Conservation (phyloP, 2,113 vertebrate species). For the Archilochus colubris region DNA sequence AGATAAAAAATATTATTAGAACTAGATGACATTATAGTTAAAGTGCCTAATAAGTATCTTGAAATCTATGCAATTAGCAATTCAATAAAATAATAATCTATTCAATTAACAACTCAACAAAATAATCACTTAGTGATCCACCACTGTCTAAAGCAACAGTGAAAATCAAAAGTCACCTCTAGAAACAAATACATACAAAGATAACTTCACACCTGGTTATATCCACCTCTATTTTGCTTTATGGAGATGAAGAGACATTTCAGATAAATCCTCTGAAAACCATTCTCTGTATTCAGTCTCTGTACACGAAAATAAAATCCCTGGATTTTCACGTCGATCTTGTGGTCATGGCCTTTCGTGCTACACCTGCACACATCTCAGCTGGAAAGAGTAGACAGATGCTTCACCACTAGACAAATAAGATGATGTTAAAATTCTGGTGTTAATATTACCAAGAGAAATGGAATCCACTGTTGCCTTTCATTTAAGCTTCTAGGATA, state of each 20-base stretch:
- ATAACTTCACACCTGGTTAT: not conserved
- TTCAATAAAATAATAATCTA: not conserved
- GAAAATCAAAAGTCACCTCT: not conserved
- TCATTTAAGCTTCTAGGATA: not conserved
- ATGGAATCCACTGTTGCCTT: not conserved
- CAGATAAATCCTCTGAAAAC: not conserved
- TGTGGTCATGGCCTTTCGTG: not conserved
- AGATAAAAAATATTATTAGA: not conserved
- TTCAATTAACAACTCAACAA: not conserved
- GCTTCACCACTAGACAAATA: not conserved
- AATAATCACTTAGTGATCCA: not conserved
- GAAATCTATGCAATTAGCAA: not conserved
- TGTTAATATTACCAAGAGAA: not conserved
- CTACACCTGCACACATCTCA: not conserved
- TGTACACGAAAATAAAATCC: not conserved
- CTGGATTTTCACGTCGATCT: not conserved
- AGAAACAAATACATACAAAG: not conserved
- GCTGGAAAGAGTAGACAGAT: not conserved
- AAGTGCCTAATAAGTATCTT: not conserved
- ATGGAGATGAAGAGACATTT: not conserved
- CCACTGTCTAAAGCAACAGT: not conserved
- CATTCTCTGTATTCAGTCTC: not conserved
- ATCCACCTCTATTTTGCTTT: not conserved
- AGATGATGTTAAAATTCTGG: not conserved
- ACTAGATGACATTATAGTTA: not conserved